Evolutionary conservation across 2,797 vertebrate species (phyloP), one percentile per base, ranked within the genome.

Genomic region (Lindbergichthys nudifrons): DNA sequence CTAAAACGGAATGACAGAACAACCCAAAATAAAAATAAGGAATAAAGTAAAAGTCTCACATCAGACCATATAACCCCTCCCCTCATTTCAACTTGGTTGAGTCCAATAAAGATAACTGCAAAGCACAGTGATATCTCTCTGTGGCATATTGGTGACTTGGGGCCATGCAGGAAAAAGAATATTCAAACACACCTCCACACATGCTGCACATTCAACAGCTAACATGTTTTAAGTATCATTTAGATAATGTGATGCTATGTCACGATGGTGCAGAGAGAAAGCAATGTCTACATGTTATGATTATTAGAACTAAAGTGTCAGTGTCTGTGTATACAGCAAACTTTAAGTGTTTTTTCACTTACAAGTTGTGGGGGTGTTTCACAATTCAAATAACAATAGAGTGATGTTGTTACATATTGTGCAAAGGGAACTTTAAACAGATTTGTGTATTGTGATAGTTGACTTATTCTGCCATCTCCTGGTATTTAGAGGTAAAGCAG

Each of bases 381-480:
- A 36, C 43, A 57, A 10, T 18, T 61, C 5, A 26, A 30, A 13
- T 10, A 10, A 26, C 26, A 26, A 5, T 26, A 26, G 26, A 26
- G 26, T 26, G 26, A 26, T 26, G 26, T 26, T 19, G 19, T 52
- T 7, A 54, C 16, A n/a, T 21, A 18, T 43, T 19, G 32, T 48
- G 9, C 8, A 67, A 59, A 46, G 6, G 2, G 16, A 62, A 23
- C 11, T 14, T 30, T 9, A 9, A 36, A 7, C 32, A 36, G 32
- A 10, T 18, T 45, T 11, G 32, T n/a, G 14, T 15, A 13, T 30
- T 19, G 6, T 42, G 14, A 65, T 12, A 41, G 59, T 48, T 66
- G 59, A 50, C 3, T 3, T 48, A 30, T 77, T 21, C 72, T 68
- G 70, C 83, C 87, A 79, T 52, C 88, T 88, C 2, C 58, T 90